Evolutionary conservation across 2,797 vertebrate genomes (phyloP).

Genomic region (Gymnoscopelus microlampas): DNA sequence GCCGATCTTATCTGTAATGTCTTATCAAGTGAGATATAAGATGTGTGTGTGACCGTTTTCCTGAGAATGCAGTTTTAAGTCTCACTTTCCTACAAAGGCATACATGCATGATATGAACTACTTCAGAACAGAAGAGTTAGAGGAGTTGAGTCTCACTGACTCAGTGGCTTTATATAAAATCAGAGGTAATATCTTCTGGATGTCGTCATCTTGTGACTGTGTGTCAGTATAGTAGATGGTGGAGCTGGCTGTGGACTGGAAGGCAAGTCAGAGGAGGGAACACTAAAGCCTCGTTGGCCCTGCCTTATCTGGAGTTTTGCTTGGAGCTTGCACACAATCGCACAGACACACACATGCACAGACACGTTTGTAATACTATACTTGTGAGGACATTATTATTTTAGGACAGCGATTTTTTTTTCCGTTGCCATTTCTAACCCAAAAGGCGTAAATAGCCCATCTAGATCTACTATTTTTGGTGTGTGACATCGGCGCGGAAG

Average conservation of each 20-base stretch:
- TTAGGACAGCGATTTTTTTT: too few species aligned
- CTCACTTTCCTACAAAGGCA: background rate
- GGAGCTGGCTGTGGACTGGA: background rate
- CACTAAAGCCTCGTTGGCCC: slow-evolving; percentile 27
- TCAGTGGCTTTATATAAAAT: background rate
- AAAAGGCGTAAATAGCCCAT: too few species aligned
- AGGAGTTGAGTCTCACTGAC: background rate
- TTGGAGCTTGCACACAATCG: background rate
- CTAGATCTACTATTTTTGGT: too few species aligned
- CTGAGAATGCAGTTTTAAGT: too few species aligned
- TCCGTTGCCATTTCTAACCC: too few species aligned
- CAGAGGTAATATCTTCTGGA: slow-evolving; percentile 8
- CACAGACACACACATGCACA: slow-evolving; percentile 12
- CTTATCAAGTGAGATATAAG: too few species aligned
- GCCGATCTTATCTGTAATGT: too few species aligned
- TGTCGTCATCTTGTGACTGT: slow-evolving; percentile 14
- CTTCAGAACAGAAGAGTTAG: background rate
- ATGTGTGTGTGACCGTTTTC: too few species aligned
- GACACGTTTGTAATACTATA: background rate
- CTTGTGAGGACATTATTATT: too few species aligned
- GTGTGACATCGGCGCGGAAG: too few species aligned
- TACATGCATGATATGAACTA: background rate
- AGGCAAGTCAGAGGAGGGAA: slow-evolving; percentile 37
- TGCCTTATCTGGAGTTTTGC: slow-evolving; percentile 45
- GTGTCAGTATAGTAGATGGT: slow-evolving; percentile 14